phyloP scores from a whole-genome alignment of 2,113 vertebrate genomes.

The Clupea harengus region DNA sequence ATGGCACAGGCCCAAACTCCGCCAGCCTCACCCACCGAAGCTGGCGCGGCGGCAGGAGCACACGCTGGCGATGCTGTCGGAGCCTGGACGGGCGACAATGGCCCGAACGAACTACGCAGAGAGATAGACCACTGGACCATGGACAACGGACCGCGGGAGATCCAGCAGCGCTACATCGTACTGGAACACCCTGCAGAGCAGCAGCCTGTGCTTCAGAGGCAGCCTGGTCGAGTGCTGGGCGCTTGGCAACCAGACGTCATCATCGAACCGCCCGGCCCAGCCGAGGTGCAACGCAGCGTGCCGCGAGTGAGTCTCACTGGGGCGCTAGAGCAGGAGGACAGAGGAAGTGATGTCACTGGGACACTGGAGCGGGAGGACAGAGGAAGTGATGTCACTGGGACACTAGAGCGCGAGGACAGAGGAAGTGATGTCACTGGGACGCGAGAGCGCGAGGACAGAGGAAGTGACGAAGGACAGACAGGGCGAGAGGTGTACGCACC shows the following conservation, averaged over 20 bases:
- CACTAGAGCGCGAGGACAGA: background rate
- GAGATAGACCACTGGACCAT: background rate
- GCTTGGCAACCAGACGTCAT: background rate
- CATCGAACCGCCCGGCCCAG: constrained; percentile 23
- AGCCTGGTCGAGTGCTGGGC: background rate
- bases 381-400: background rate
- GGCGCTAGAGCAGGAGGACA: background rate
- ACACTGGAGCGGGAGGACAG: background rate
- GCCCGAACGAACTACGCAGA: constrained; percentile 17
- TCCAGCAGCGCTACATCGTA: constrained; percentile 51
- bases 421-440: no score
- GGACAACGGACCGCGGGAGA: constrained; percentile 38
- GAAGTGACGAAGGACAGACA: background rate
- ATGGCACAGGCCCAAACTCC: background rate
- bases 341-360: background rate
- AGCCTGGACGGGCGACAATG: constrained; percentile 12
- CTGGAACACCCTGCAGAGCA: constrained; percentile 48
- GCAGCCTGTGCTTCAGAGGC: background rate
- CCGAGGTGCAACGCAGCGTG: background rate
- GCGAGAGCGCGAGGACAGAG: constrained; percentile 3
- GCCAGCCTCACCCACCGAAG: background rate
- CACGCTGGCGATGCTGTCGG: background rate
- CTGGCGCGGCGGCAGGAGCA: constrained; percentile 3
- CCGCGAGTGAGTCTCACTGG: background rate
- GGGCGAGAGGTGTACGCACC: background rate